Percentiles rank a stretch among this genome's conserved stretches.
Conservation (phyloP, 1,140 invertebrate species). For the Babylonia areolata region DNA sequence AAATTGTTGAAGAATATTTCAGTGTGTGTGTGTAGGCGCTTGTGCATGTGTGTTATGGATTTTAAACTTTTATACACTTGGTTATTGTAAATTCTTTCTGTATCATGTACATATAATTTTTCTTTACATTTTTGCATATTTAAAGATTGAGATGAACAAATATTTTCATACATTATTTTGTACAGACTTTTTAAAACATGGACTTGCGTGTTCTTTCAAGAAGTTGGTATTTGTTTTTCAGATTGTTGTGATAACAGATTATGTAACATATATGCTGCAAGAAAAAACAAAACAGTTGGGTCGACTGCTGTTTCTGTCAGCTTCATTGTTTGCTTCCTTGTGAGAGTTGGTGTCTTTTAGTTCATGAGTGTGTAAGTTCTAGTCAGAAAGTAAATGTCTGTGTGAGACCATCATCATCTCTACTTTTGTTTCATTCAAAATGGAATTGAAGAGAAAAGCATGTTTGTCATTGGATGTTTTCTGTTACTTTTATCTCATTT, state of each 20-base stretch:
- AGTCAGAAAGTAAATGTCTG: conserved; percentile 5
- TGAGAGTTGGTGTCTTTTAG: neutral
- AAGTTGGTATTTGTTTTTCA: neutral
- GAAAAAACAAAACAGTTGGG: neutral
- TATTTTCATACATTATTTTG: neutral
- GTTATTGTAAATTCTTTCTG: neutral
- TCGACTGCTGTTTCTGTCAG: neutral
- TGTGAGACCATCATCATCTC: neutral
- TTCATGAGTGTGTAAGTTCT: neutral
- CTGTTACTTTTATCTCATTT: neutral
- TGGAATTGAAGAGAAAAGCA: neutral
- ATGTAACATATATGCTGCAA: neutral
- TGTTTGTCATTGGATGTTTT: neutral
- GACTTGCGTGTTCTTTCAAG: neutral
- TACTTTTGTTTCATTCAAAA: neutral
- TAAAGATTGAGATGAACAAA: neutral
- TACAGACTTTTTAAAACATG: neutral
- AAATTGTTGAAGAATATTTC: too few species aligned
- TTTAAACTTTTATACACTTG: too few species aligned
- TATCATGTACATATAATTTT: neutral
- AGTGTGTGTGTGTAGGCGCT: too few species aligned
- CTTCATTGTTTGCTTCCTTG: neutral
- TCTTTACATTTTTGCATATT: neutral
- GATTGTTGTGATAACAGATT: conserved; percentile 6
- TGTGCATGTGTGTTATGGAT: too few species aligned